Evolutionary conservation across 2,113 vertebrate genomes (phyloP).

Genomic region (Beaufortia kweichowensis): DNA sequence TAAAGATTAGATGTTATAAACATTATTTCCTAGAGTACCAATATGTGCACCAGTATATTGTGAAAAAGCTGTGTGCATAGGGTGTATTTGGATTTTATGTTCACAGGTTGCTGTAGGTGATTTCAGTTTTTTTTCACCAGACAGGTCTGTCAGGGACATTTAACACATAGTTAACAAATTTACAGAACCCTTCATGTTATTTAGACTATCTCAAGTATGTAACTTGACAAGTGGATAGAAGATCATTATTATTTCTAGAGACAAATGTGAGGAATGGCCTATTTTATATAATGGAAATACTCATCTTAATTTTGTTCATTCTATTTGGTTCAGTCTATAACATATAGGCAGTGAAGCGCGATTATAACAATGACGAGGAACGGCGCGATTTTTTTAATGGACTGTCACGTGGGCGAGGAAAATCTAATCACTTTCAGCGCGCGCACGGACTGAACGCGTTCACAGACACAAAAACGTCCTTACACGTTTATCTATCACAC

Average conservation of each 20-base stretch:
- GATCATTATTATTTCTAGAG: background rate
- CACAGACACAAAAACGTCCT: background rate
- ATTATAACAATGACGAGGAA: conserved; percentile 55
- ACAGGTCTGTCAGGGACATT: background rate
- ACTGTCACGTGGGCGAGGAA: conserved; percentile 55
- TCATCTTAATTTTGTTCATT: too few species aligned
- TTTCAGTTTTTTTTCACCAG: too few species aligned
- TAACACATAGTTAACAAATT: background rate
- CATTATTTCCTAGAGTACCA: too few species aligned
- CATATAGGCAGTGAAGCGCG: conserved; percentile 13
- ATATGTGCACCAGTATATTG: background rate
- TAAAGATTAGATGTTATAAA: too few species aligned
- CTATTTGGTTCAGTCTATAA: background rate
- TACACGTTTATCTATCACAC: background rate
- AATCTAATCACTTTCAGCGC: conserved; percentile 49
- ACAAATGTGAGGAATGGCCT: background rate
- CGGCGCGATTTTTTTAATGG: conserved; percentile 53
- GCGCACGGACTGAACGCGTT: conserved; percentile 24
- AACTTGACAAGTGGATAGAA: background rate
- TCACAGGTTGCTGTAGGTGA: too few species aligned
- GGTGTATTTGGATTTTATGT: background rate
- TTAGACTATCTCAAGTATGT: background rate
- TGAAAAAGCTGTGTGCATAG: background rate
- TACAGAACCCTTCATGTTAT: background rate
- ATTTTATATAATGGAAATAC: background rate